These are phyloP conservation scores for Labeo rohita DNA, from an alignment of 2,113 vertebrate species.

Conservation along the genomic window DNA sequence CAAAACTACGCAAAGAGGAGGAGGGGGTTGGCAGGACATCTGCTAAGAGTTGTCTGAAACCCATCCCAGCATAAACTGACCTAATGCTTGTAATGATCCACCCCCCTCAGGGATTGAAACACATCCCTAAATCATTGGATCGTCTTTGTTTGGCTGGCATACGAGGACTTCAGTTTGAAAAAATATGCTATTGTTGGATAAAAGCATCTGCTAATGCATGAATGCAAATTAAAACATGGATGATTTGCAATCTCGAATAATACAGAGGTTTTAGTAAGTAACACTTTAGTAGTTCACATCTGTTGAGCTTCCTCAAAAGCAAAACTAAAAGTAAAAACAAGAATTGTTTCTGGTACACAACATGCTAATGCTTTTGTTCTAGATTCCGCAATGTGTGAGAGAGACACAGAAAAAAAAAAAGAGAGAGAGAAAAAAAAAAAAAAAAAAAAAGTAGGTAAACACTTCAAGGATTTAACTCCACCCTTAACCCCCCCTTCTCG, in stretches of 20 bases:
- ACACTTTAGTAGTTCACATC: background rate
- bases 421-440: background rate
- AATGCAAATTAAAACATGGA: no score
- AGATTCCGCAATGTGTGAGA: background rate
- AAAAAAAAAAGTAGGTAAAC: constrained; percentile 69
- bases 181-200: background rate
- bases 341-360: constrained; percentile 14
- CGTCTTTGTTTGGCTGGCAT: background rate
- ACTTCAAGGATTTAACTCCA: constrained; percentile 67
- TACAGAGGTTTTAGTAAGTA: background rate
- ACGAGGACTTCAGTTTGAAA: background rate
- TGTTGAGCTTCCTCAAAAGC: constrained; percentile 24
- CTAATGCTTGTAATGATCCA: constrained; percentile 1
- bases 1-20: constrained; percentile 57
- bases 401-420: background rate
- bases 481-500: constrained; percentile 56
- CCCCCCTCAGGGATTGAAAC: constrained; percentile 49
- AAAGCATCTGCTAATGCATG: background rate
- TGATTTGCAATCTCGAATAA: no score
- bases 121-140: constrained; percentile 27
- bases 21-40: constrained; percentile 72
- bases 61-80: constrained; percentile 58
- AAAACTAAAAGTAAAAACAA: background rate
- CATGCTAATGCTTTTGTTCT: constrained; percentile 50
- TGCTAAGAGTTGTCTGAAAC: constrained; percentile 68